Percentiles rank a stretch among this genome's conserved stretches.
Evolutionary conservation across 2,888 invertebrate genomes (phyloP).

Genomic region (Alviniconcha strummeri): DNA sequence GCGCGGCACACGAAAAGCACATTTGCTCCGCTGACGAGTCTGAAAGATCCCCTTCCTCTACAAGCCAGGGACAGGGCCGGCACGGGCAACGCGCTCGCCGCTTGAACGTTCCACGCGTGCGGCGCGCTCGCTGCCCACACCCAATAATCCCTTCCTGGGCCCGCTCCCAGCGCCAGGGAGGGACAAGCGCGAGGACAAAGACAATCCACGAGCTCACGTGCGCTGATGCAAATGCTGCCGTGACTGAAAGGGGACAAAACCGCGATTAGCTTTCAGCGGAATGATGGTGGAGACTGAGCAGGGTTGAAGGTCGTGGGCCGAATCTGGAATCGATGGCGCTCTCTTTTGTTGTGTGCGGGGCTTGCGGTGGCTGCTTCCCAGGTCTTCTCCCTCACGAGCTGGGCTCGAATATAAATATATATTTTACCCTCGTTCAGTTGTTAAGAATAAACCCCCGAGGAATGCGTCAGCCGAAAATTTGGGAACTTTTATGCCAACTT

Average conservation of each 20-base stretch:
- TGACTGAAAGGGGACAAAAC: background rate
- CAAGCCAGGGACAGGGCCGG: background rate
- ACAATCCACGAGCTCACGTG: conserved; percentile 13
- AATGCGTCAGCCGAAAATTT: no score
- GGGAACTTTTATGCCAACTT: no score
- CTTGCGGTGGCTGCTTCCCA: no score
- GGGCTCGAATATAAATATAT: no score
- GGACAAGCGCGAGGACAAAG: conserved; percentile 10
- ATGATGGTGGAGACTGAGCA: background rate
- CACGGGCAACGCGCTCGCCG: no score
- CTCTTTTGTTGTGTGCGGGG: background rate
- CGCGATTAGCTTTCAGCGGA: conserved; percentile 20
- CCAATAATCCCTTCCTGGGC: conserved; percentile 3
- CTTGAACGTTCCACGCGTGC: no score
- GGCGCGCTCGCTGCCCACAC: background rate
- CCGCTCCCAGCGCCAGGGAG: background rate
- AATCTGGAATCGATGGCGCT: background rate
- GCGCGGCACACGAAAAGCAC: conserved; percentile 4
- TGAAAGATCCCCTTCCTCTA: background rate
- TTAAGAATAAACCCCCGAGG: no score
- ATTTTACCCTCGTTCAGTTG: no score
- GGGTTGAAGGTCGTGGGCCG: background rate
- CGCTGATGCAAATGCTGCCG: conserved; percentile 20
- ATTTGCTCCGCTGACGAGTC: background rate
- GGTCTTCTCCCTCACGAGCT: no score